Evolutionary conservation across 2,888 invertebrate species (phyloP).

Genomic region (Xestoiulus laeticollis): DNA sequence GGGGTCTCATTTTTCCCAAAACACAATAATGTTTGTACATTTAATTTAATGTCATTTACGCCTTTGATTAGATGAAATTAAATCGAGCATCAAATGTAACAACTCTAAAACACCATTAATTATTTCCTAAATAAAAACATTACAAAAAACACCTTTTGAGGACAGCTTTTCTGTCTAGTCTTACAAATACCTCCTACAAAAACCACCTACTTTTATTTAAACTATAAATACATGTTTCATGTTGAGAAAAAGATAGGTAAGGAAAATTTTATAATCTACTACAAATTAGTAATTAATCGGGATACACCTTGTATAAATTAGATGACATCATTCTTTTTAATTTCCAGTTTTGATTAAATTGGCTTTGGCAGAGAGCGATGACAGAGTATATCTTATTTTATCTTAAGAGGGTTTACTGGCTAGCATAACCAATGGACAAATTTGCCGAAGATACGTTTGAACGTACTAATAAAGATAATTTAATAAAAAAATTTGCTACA

Average conservation of each 20-base stretch:
- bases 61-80: conserved; percentile 25
- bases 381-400: neutral
- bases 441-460: no score
- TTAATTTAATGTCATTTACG: neutral
- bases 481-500: no score
- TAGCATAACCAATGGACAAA: no score
- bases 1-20: neutral
- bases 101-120: neutral
- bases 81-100: neutral
- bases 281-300: neutral
- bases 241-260: neutral
- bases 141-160: neutral
- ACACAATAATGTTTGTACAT: neutral
- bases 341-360: neutral
- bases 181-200: neutral
- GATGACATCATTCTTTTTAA: neutral
- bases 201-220: neutral
- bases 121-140: neutral
- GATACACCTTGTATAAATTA: neutral
- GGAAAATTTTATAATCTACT: no score
- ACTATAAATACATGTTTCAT: neutral
- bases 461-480: no score
- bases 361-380: neutral
- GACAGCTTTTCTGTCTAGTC: neutral
- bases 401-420: neutral